Evolutionary conservation across 2,113 vertebrate species (phyloP), one percentile per base, ranked within the genome.

Genomic region (Machaerirhynchus nigripectus): DNA sequence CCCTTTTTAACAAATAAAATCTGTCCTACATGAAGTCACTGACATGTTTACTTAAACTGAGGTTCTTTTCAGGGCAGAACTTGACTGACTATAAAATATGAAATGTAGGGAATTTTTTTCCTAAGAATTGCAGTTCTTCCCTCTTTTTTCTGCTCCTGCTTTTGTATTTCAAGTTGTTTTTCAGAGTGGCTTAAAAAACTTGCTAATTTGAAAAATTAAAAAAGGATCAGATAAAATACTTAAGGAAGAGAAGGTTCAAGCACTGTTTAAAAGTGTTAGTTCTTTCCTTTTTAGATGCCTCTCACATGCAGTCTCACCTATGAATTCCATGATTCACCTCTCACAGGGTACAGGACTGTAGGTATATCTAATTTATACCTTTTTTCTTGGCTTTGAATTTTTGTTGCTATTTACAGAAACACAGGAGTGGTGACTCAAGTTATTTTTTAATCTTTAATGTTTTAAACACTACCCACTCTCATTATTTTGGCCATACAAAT

Each of bases 1-100:
- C 60, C 55, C 37, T 71, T 40, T 84, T 60, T 70, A 92, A 91
- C 56, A 93, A 94, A 91, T 56, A 89, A 81, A 91, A 88, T 61
- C 53, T 83, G 53, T 76, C 46, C 75, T 86, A 39, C 0, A 6
- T 71, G 61, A 75, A 93, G 60, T 78, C 74, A 89, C 31, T 46
- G 44, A 42, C 20, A 61, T 3, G 1, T 91, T 94, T 87, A 80
- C 56, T 86, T 80, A 49, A 80, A 83, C 1, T 56, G 49, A 87
- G 7, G 13, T 60, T 71, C 24, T 92, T 87, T 65, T 83, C 59
- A 88, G 79, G 70, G 31, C 57, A 85, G 37, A 91, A 84, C 56
- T 71, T 91, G 46, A 70, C 64, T 87, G 50, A 16, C 22, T 15
- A 28, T 87, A 84, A 65, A 91, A 53, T 40, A 35, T 10, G 19